Evolutionary conservation across 2,113 vertebrate genomes (phyloP), one percentile per base, ranked within the genome.

Genomic region (Hoplias malabaricus): DNA sequence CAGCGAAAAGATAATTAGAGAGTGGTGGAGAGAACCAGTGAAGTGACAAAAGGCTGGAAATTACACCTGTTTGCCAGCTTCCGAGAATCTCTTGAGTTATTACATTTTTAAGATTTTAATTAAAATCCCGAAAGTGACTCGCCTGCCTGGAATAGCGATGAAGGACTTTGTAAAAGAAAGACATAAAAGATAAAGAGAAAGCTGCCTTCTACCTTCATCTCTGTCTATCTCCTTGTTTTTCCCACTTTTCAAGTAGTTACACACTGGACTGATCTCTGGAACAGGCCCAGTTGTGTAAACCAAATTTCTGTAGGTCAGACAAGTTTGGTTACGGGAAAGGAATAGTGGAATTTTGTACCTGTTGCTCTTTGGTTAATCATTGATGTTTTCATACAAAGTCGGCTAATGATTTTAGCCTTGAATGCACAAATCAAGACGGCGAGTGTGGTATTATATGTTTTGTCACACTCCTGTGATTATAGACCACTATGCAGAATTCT

Each of bases 61-160:
- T 62, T 73, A 71, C 78, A 85, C 82, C 86, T 77, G 74, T 84
- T 84, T 81, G 84, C 86, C 86, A 84, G 85, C 80, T 62, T 83
- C 66, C 83, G 84, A 34, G 31, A 82, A 83, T 88, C 89, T 87
- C 84, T 71, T 14, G 80, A 83, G 80, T 88, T 89, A 88, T 88
- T 86, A 84, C 66, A 80, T 84, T 80, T 89, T 91, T 86, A 69
- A 69, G 75, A 82, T 89, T 92, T 91, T 90, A 91, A 92, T 92
- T 89, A 90, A 91, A 91, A 86, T 66, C 78, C 69, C 46, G 66
- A 80, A 86, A 85, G 85, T 4, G 33, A 50, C 46, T 63, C 75
- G 81, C 71, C 81, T 81, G 82, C 81, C 82, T 84, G 86, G 85
- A 89, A 88, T 88, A 46, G 85, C 79, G 73, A 90, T 87, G 86